Evolutionary conservation across 2,888 invertebrate species (phyloP).

Genomic region (Papilio protenor): DNA sequence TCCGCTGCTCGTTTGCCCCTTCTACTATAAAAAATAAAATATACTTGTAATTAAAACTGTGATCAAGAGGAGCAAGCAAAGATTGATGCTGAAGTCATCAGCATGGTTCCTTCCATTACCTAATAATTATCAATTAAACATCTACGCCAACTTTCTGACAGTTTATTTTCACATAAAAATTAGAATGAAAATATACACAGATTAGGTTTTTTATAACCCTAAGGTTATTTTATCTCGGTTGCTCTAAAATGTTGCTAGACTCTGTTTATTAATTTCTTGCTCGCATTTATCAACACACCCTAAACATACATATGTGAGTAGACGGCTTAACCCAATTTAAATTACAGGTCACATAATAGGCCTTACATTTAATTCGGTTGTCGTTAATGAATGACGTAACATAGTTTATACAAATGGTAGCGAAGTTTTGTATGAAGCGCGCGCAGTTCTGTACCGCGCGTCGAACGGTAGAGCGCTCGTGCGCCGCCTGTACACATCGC

Average conservation of each 20-base stretch:
- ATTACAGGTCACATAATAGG: constrained; percentile 43
- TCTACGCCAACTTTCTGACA: too few species aligned
- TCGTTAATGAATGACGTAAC: constrained; percentile 57
- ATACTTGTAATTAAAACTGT: too few species aligned
- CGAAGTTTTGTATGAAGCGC: constrained; percentile 55
- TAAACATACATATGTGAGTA: constrained; percentile 9
- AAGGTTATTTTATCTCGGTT: not conserved
- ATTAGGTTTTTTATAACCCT: not conserved
- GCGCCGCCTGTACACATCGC: constrained; percentile 48
- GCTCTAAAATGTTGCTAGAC: not conserved
- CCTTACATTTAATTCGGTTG: constrained; percentile 49
- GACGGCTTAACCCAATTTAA: constrained; percentile 39
- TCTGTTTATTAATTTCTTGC: not conserved
- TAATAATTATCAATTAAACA: too few species aligned
- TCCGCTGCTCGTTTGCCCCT: too few species aligned
- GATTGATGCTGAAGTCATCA: too few species aligned
- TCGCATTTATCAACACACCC: not conserved
- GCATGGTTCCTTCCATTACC: too few species aligned
- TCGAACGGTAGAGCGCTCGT: constrained; percentile 53
- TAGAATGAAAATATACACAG: not conserved
- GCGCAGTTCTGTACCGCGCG: constrained; percentile 65
- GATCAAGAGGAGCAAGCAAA: too few species aligned
- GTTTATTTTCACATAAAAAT: not conserved
- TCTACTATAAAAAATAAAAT: too few species aligned
- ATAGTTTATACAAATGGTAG: constrained; percentile 48